Evolutionary conservation across 1,140 invertebrate genomes (phyloP).

Genomic region (Penaeus indicus): DNA sequence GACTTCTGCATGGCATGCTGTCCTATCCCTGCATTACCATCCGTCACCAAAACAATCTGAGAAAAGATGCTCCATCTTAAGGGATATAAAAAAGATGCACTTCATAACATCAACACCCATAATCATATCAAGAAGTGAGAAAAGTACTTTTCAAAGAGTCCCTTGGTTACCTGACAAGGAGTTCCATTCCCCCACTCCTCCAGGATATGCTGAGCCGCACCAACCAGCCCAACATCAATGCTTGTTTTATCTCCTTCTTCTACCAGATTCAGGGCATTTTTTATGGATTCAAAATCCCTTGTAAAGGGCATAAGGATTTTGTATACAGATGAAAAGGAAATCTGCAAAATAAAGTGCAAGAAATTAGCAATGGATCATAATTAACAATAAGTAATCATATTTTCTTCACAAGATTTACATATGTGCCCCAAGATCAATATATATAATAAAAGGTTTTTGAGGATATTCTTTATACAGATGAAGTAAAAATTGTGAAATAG

Average conservation of each 20-base stretch:
- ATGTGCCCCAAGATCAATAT: too few relatives aligned
- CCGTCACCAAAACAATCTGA: slow-evolving; percentile 63
- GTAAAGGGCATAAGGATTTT: slow-evolving; percentile 87
- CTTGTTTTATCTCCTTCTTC: slow-evolving; percentile 88
- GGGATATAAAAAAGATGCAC: neutral
- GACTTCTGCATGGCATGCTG: slow-evolving; percentile 55
- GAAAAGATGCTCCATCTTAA: neutral
- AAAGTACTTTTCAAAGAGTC: neutral
- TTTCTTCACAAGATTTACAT: too few relatives aligned
- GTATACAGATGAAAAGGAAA: slow-evolving; percentile 83
- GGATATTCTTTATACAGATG: too few relatives aligned
- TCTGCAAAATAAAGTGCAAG: slow-evolving; percentile 70
- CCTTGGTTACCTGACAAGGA: slow-evolving; percentile 72
- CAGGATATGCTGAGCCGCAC: slow-evolving; percentile 81
- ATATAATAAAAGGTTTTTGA: too few relatives aligned
- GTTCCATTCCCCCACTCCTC: slow-evolving; percentile 88
- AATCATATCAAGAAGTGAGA: neutral
- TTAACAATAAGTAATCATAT: too few relatives aligned
- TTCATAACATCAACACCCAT: too few relatives aligned
- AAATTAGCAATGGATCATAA: too few relatives aligned
- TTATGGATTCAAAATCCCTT: slow-evolving; percentile 84
- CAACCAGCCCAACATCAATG: slow-evolving; percentile 82
- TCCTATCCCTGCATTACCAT: slow-evolving; percentile 63
- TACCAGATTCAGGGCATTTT: slow-evolving; percentile 79
- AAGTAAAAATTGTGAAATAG: too few relatives aligned